A percentile compares a stretch with the other conserved stretches of the same genome.
phyloP scores from a whole-genome alignment of 1,140 invertebrate genomes.

The Bombus waltoni region DNA sequence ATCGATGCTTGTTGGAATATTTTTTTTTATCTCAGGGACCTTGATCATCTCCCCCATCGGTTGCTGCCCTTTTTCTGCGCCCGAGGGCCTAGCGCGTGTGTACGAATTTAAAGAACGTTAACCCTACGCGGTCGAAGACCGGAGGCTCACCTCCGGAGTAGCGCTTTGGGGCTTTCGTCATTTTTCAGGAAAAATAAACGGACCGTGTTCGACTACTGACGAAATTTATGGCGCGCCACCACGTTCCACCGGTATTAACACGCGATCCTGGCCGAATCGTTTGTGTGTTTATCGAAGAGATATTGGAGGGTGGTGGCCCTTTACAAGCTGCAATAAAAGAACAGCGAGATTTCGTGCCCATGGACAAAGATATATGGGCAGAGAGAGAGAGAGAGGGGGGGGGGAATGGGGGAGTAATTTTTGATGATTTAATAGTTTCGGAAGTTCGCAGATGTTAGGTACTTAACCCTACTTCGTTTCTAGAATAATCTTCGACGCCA shows the following conservation, averaged over 20 bases:
- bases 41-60: background rate
- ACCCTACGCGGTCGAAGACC: constrained; percentile 43
- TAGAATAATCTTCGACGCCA: background rate
- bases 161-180: background rate
- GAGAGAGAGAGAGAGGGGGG: too few relatives aligned
- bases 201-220: background rate
- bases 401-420: background rate
- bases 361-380: background rate
- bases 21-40: background rate
- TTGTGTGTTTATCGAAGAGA: constrained; percentile 7
- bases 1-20: constrained; percentile 2
- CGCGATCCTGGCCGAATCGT: background rate
- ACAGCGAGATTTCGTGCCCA: background rate
- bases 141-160: background rate
- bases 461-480: background rate
- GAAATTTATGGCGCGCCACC: background rate
- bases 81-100: constrained; percentile 23
- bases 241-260: background rate
- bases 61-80: constrained; percentile 24
- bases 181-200: constrained; percentile 20
- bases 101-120: constrained; percentile 51
- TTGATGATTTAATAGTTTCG: background rate
- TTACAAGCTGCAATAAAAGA: background rate
- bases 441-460: background rate
- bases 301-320: constrained; percentile 9